Base-by-base conservation (phyloP, 2,797 vertebrate genomes). In the Moxostoma hubbsi region DNA sequence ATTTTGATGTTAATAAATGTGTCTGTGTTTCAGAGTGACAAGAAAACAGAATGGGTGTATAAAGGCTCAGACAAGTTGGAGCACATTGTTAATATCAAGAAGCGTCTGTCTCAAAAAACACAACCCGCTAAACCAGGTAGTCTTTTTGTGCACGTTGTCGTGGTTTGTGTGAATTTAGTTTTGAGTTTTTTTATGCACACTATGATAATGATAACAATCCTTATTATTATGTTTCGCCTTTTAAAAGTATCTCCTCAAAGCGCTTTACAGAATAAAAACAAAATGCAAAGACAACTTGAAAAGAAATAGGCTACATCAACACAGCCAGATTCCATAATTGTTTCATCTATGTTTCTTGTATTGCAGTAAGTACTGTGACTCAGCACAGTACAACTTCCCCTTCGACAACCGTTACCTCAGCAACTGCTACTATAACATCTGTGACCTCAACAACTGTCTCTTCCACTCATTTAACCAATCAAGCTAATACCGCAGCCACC, bases 41-140 rank as follows among this genome's bases (percentile, higher is more conserved):
- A 94, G 36, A 92, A 93, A 3, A 94, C 92, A 0, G 95, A 96
- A 82, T 97, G 96, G 96, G 88, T 99, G 75, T 96, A 97, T 83
- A 88, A 95, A 18, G 96, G 97, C 0, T 98, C 96, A 64, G 93
- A 92, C 0, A 94, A 94, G 57, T 89, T 98, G 5, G 93, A 96
- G 81, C 94, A 95, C 77, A 95, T 96, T 87, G 90, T 90, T 77
- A 94, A 91, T 86, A 95, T 97, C 90, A 97, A 95, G 87, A 89
- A 94, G 47, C 69, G 55, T 24, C 15, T 79, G 47, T 6, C 15
- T 24, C 59, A 71, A 16, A 43, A 77, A 68, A 5, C 7, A 36
- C 36, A 55, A 6, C 0, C 62, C 0, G 0, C 11, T 57, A 50
- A 55, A 9, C 8, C 50, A 18, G 50, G 51, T 73, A 55, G 24